Evolutionary conservation across 64 coral and sea anemone genomes (phyloP), one percentile per base, ranked within the genome.

Genomic region (Actinia equina): DNA sequence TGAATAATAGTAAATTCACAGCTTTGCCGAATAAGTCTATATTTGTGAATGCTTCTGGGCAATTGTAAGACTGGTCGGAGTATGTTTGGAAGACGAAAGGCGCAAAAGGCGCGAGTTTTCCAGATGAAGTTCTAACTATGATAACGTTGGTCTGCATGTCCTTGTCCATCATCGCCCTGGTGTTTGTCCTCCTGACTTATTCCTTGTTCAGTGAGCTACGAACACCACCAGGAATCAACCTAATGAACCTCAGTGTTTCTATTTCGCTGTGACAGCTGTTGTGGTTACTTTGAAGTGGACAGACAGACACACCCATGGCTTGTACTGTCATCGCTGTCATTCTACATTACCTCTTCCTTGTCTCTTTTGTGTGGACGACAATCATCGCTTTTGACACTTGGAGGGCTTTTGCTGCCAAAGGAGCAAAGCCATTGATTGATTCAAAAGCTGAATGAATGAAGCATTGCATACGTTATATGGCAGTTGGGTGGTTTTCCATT

Each of bases 361-460:
- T 51, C 5, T 91, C 67, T 17, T 91, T 91, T 63, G n/a, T 51
- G 52, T 91, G 89, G 89, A 87, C 71, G 20, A 65, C 84, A 17
- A 69, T 91, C 41, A 91, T 91, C 54, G 89, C 89, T 19, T 43
- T 91, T 69, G 55, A 86, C 71, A 91, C 89, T 25, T 91, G 84
- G 83, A 17, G 18, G 41, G 65, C 84, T 7, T 91, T 91, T 17
- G 43, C 89, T 5, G 51, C 26, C 17, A 63, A 45, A n/a, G 25
- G 83, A 19, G 86, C 26, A 16, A 25, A 30, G 2, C 17, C 46
- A 13, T 52, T 59, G 56, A 20, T 9, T 53, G 22, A 84, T 55
- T 84, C 43, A 27, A 89, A 6, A 46, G 46, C 42, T 6, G 3
- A 83, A 55, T 67, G 58, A 71, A 64, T 60, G 41, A 8, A 19